Conservation (phyloP, 2,888 invertebrate species). For the Hesperia comma region DNA sequence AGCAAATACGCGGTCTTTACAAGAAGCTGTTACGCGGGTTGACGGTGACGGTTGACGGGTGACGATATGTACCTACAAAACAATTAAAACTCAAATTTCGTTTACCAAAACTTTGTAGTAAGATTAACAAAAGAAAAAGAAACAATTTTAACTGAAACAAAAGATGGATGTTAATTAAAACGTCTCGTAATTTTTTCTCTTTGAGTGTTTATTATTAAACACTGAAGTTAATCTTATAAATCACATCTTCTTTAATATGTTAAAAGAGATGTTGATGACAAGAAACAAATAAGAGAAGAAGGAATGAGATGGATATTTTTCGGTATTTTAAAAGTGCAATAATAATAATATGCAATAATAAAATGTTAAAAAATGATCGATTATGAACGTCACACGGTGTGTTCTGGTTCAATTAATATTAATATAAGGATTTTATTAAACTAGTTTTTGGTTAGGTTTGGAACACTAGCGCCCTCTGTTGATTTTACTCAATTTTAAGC, state of each 20-base stretch:
- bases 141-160: background rate
- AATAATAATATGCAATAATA: background rate
- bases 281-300: background rate
- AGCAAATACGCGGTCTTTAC: too few relatives aligned
- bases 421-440: constrained; percentile 41
- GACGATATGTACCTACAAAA: too few relatives aligned
- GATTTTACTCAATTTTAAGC: constrained; percentile 54
- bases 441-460: constrained; percentile 44
- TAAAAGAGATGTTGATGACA: constrained; percentile 1
- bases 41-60: too few relatives aligned
- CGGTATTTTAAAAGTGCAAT: too few relatives aligned
- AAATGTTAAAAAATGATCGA: background rate
- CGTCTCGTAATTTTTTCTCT: background rate
- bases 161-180: background rate
- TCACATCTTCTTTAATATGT: background rate
- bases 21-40: too few relatives aligned
- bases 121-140: background rate
- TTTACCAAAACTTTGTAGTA: background rate
- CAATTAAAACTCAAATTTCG: too few relatives aligned
- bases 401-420: constrained; percentile 48
- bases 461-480: constrained; percentile 51
- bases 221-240: background rate
- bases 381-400: background rate
- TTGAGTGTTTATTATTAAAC: background rate
- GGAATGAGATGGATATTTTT: background rate